Evolutionary conservation across 2,113 vertebrate genomes (phyloP).

Genomic region (Calyptommatus sinebrachiatus): DNA sequence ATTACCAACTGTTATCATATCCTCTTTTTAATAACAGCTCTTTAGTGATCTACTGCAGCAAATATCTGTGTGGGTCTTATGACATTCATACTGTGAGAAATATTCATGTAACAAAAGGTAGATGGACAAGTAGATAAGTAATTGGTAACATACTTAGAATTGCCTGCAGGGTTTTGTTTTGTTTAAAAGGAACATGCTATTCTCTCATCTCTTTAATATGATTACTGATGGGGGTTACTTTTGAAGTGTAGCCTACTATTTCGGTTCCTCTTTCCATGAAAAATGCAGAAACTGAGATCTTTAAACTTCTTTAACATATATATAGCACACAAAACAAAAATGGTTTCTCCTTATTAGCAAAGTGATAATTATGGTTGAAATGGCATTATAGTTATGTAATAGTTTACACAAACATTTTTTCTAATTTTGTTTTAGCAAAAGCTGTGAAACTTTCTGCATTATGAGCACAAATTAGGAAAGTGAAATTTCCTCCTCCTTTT

Average conservation of each 20-base stretch:
- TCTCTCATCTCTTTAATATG: slow-evolving; percentile 52
- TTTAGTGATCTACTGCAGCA: slow-evolving; percentile 44
- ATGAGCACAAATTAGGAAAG: neutral
- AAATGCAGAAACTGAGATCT: slow-evolving; percentile 34
- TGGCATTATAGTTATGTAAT: slow-evolving; percentile 3
- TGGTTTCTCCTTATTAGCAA: neutral
- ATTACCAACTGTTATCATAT: slow-evolving; percentile 40
- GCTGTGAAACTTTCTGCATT: slow-evolving; percentile 5
- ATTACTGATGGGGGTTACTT: slow-evolving; percentile 26
- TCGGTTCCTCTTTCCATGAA: slow-evolving; percentile 2
- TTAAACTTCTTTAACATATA: slow-evolving; percentile 34
- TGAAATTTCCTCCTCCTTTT: no score
- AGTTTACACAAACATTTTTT: slow-evolving; percentile 23
- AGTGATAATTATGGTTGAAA: slow-evolving; percentile 21
- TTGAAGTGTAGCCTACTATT: slow-evolving; percentile 49
- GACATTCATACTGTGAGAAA: slow-evolving; percentile 59
- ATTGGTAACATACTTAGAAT: slow-evolving; percentile 53
- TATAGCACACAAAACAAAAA: slow-evolving; percentile 11
- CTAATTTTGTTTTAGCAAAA: slow-evolving; percentile 23
- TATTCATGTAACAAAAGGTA: slow-evolving; percentile 56
- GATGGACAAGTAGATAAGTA: slow-evolving; percentile 50
- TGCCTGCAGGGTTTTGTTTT: slow-evolving; percentile 56
- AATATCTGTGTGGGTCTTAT: slow-evolving; percentile 45
- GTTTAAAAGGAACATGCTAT: slow-evolving; percentile 49
- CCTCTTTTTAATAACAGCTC: slow-evolving; percentile 25